Evolutionary conservation across 2,888 invertebrate genomes (phyloP).

Genomic region (Xiphydria camelus): DNA sequence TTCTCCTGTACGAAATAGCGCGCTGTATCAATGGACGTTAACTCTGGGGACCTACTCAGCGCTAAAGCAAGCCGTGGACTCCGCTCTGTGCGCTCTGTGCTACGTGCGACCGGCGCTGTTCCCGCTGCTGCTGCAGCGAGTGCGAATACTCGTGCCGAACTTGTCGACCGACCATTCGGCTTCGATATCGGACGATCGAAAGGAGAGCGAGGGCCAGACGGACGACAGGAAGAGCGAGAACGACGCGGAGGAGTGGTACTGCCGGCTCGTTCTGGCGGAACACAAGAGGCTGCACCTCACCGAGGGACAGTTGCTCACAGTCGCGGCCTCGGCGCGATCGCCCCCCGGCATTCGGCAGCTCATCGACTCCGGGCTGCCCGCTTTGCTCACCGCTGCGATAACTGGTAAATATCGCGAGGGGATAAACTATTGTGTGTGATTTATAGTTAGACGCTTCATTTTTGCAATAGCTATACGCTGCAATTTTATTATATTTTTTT

Average conservation of each 20-base stretch:
- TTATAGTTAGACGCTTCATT: too few relatives aligned
- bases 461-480: too few relatives aligned
- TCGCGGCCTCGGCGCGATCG: conserved; percentile 81
- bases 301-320: conserved; percentile 72
- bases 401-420: too few relatives aligned
- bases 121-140: conserved; percentile 71
- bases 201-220: conserved; percentile 66
- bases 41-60: conserved; percentile 71
- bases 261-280: conserved; percentile 63
- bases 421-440: too few relatives aligned
- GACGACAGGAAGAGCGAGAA: conserved; percentile 70
- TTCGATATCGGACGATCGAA: conserved; percentile 65
- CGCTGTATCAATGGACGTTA: conserved; percentile 77
- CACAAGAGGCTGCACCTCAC: conserved; percentile 63
- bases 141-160: conserved; percentile 67
- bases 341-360: conserved; percentile 75
- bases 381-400: conserved; percentile 67
- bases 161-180: conserved; percentile 60
- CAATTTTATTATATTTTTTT: too few relatives aligned
- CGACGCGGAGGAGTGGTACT: conserved; percentile 63
- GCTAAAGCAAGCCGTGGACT: conserved; percentile 83
- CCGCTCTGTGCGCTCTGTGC: conserved; percentile 83
- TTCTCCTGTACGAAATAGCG: too few relatives aligned
- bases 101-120: conserved; percentile 81
- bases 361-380: conserved; percentile 75